These are phyloP conservation scores for Eulemur coronatus DNA, from an alignment of 2,797 vertebrate species.

Conservation along the genomic window DNA sequence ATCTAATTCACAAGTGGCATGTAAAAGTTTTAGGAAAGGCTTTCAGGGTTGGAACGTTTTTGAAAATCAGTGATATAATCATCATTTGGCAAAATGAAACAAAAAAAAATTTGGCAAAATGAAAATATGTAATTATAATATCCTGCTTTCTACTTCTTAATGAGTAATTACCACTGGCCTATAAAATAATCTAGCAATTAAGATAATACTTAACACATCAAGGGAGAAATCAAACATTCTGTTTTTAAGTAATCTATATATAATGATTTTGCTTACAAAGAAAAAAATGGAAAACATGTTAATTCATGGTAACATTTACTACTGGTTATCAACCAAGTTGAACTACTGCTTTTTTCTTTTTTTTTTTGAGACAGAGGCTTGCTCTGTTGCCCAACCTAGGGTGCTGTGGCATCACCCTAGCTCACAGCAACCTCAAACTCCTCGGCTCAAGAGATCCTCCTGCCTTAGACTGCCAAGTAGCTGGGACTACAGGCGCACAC, in stretches of 20 bases:
- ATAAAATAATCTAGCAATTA: background rate
- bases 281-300: background rate
- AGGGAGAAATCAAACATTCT: background rate
- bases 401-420: too few relatives aligned
- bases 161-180: background rate
- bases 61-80: background rate
- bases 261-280: background rate
- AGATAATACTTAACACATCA: background rate
- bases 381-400: too few relatives aligned
- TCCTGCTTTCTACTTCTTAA: conserved; percentile 8
- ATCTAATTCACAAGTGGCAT: background rate
- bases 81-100: conserved; percentile 6
- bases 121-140: background rate
- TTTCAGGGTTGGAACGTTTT: background rate
- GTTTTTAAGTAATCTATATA: background rate
- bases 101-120: background rate
- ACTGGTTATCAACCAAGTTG: background rate
- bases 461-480: too few relatives aligned
- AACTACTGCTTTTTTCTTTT: too few relatives aligned
- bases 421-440: too few relatives aligned
- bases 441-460: too few relatives aligned
- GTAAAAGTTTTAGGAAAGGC: background rate
- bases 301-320: background rate
- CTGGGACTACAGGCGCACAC: too few relatives aligned
- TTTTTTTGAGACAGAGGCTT: too few relatives aligned